phyloP scores from a whole-genome alignment of 2,888 invertebrate species.

The Halictus quadricinctus region DNA sequence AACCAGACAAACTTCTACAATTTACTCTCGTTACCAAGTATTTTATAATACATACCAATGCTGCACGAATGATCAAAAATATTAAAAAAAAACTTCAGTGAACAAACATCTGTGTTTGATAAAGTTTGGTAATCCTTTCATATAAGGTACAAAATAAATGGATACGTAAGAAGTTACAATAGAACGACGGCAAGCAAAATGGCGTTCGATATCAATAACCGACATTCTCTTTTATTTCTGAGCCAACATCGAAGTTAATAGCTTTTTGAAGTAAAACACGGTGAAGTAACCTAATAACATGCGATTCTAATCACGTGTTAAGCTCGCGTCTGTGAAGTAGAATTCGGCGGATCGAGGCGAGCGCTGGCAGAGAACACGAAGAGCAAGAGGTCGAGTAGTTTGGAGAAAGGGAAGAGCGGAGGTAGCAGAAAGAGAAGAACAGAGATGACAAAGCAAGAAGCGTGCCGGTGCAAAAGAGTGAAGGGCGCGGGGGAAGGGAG shows the following conservation, averaged over 20 bases:
- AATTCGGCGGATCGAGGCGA: constrained; percentile 27
- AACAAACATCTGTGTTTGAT: no score
- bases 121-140: neutral
- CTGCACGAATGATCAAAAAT: neutral
- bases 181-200: neutral
- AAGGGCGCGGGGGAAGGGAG: constrained; percentile 19
- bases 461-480: constrained; percentile 49
- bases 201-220: neutral
- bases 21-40: neutral
- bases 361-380: constrained; percentile 25
- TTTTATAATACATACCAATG: neutral
- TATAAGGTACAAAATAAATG: neutral
- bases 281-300: constrained; percentile 9
- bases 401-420: constrained; percentile 57
- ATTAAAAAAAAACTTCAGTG: neutral
- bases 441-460: constrained; percentile 63
- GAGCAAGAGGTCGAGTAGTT: constrained; percentile 51
- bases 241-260: neutral
- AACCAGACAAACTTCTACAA: neutral
- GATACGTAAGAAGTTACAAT: neutral
- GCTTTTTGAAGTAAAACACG: neutral
- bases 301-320: constrained; percentile 26
- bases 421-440: constrained; percentile 49
- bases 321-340: constrained; percentile 20
- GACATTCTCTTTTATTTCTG: neutral